Percentiles rank a stretch among this genome's conserved stretches.
Conservation (phyloP, 2,888 invertebrate species). For the Chrysolina haemoptera region DNA sequence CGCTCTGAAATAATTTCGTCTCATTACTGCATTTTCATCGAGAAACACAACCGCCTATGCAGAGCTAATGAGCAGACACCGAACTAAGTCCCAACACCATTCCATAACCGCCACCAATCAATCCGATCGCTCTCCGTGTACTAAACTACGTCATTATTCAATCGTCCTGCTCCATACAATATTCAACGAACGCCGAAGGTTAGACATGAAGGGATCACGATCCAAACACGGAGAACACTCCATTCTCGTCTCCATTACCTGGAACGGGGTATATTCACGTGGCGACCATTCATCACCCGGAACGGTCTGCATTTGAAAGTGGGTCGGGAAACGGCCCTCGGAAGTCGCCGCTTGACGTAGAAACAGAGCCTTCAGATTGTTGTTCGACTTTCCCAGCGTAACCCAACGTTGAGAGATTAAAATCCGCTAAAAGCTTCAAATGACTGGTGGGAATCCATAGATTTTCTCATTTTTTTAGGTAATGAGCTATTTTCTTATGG, state of each 20-base stretch:
- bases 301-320: conserved; percentile 29
- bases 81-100: not conserved
- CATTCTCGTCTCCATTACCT: conserved; percentile 21
- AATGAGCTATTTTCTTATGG: too few relatives aligned
- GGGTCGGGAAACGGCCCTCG: conserved; percentile 21
- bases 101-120: conserved; percentile 10
- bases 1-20: too few relatives aligned
- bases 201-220: conserved; percentile 19
- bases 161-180: conserved; percentile 20
- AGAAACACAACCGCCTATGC: not conserved
- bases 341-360: conserved; percentile 15
- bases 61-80: not conserved
- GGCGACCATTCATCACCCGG: conserved; percentile 19
- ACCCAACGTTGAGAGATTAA: not conserved
- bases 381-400: conserved; percentile 3
- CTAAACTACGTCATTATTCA: conserved; percentile 23
- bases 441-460: too few relatives aligned
- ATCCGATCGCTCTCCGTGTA: conserved; percentile 7
- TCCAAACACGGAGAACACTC: conserved; percentile 20
- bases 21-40: not conserved
- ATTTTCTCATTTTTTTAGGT: too few relatives aligned
- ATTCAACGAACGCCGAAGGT: conserved; percentile 21
- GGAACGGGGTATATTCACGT: conserved; percentile 21
- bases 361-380: conserved; percentile 16
- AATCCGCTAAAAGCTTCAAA: too few relatives aligned